Conservation (phyloP, 1,140 invertebrate genomes). For the Scylla paramamosain region DNA sequence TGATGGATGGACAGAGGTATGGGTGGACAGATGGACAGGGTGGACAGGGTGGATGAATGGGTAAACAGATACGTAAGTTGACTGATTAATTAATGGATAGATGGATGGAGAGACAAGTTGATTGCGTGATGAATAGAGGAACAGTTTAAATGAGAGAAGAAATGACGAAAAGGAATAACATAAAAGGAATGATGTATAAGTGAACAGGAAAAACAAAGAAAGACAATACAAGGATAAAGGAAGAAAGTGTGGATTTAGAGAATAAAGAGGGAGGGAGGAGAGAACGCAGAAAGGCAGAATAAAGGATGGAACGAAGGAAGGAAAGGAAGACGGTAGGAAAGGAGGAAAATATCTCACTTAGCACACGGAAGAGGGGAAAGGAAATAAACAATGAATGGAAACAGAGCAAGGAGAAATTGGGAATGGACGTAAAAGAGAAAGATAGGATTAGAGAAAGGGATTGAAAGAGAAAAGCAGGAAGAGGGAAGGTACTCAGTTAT, state of each 20-base stretch:
- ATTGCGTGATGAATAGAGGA: too few relatives aligned
- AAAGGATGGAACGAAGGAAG: too few relatives aligned
- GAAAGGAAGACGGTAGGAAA: too few relatives aligned
- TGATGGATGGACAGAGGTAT: too few relatives aligned
- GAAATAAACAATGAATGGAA: background rate
- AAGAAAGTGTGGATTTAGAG: background rate
- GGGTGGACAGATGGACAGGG: too few relatives aligned
- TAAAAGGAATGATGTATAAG: background rate
- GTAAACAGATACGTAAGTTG: too few relatives aligned
- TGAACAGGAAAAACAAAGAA: background rate
- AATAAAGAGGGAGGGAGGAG: background rate
- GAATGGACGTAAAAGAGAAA: background rate
- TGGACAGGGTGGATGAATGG: too few relatives aligned
- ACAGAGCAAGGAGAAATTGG: background rate
- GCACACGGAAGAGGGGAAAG: background rate
- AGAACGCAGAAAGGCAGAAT: background rate
- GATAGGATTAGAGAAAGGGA: background rate
- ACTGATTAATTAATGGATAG: too few relatives aligned
- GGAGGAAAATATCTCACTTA: too few relatives aligned
- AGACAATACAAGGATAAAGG: background rate
- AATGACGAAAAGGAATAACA: background rate
- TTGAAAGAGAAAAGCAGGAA: background rate
- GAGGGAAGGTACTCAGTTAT: background rate
- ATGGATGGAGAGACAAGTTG: too few relatives aligned
- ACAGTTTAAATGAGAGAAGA: too few relatives aligned